Evolutionary conservation across 1,140 invertebrate species (phyloP).

Genomic region (Hycleus cichorii): DNA sequence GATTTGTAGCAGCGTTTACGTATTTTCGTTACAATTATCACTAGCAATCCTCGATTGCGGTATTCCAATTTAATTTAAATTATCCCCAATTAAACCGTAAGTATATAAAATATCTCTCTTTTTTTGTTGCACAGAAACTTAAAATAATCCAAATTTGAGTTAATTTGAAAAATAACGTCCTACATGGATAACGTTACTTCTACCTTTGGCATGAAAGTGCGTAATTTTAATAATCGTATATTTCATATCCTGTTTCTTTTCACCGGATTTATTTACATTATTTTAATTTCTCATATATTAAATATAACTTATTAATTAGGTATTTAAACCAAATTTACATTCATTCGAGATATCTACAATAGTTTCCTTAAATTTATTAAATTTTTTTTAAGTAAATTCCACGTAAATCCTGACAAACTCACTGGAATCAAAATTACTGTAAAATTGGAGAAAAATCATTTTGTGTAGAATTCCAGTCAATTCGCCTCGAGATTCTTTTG

Average conservation of each 20-base stretch:
- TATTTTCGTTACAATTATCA: slow-evolving; percentile 35
- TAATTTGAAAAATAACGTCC: slow-evolving; percentile 13
- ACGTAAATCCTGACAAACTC: slow-evolving; percentile 13
- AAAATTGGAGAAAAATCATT: not conserved
- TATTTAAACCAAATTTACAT: slow-evolving; percentile 38
- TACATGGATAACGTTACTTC: slow-evolving; percentile 38
- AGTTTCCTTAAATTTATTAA: not conserved
- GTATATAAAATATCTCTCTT: slow-evolving; percentile 32
- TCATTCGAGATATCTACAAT: slow-evolving; percentile 37
- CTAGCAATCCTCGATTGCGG: slow-evolving; percentile 23
- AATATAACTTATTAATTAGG: slow-evolving; percentile 17
- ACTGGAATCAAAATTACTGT: slow-evolving; percentile 13
- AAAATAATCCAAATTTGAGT: slow-evolving; percentile 4
- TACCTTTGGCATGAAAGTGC: slow-evolving; percentile 44
- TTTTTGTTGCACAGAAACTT: slow-evolving; percentile 6
- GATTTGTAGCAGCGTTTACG: slow-evolving; percentile 37
- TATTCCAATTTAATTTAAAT: not conserved
- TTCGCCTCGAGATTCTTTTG: not conserved
- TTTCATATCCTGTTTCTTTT: slow-evolving; percentile 40
- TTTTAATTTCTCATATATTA: slow-evolving; percentile 4
- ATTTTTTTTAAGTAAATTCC: not conserved
- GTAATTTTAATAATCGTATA: slow-evolving; percentile 40
- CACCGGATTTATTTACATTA: slow-evolving; percentile 35
- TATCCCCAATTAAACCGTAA: slow-evolving; percentile 24
- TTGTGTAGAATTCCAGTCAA: slow-evolving; percentile 5